These are phyloP conservation scores for Caenorhabditis briggsae DNA, from an alignment of 1,140 invertebrate genomes.

Conservation along the genomic window DNA sequence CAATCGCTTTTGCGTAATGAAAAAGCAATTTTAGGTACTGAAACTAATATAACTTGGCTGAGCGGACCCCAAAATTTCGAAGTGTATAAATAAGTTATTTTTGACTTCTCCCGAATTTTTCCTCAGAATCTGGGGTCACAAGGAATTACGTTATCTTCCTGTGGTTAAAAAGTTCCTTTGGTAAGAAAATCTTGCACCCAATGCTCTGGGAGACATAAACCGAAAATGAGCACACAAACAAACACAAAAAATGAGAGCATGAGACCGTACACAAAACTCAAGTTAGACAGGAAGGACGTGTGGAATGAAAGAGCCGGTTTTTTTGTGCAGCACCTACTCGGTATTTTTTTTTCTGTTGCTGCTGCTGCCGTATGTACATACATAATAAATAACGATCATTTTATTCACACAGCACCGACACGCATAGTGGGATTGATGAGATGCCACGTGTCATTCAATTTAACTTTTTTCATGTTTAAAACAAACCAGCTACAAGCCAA, in stretches of 20 bases:
- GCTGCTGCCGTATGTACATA: neutral
- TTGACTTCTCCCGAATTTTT: no score
- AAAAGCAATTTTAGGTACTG: no score
- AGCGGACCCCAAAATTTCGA: no score
- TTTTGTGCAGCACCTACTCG: constrained; percentile 1
- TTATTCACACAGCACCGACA: constrained; percentile 16
- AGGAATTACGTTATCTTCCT: no score
- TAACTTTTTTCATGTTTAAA: neutral
- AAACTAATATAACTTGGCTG: no score
- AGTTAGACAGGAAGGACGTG: neutral
- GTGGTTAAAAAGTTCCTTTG: neutral
- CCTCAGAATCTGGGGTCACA: no score
- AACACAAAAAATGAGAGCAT: neutral
- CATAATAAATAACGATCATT: constrained; percentile 47
- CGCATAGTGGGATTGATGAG: neutral
- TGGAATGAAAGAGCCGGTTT: constrained; percentile 17
- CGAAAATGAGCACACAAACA: constrained; percentile 10
- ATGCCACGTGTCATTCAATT: constrained; percentile 41
- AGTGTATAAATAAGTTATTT: no score
- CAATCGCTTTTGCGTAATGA: no score
- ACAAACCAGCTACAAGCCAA: neutral
- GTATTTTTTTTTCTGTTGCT: constrained; percentile 11
- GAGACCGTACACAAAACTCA: neutral
- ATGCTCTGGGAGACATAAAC: constrained; percentile 5
- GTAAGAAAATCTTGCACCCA: neutral